These are phyloP conservation scores for Adelges cooleyi DNA, from an alignment of 1,140 invertebrate genomes.

Conservation along the genomic window DNA sequence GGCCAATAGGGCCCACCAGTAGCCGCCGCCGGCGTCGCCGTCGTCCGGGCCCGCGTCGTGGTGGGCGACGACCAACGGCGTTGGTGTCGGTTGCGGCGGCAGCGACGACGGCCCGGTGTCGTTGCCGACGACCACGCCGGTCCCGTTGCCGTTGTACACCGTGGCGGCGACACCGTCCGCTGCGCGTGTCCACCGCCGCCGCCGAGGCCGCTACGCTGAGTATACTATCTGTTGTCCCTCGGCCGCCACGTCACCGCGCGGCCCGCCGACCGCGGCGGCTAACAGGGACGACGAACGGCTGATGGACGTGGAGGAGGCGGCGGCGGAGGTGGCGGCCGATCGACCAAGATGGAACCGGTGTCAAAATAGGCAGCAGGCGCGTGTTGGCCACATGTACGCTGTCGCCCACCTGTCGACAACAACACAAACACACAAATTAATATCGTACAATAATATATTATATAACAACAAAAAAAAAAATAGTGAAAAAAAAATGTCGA, in stretches of 20 bases:
- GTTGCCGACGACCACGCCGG: neutral
- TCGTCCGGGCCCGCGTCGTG: neutral
- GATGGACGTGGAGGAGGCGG: neutral
- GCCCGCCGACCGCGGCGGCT: neutral
- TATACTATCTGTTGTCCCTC: too few species aligned
- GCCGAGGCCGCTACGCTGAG: neutral
- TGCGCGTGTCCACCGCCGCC: neutral
- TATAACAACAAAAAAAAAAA: neutral
- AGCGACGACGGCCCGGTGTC: slow-evolving; percentile 5
- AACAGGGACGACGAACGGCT: neutral
- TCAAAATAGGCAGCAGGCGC: neutral
- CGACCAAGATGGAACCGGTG: neutral
- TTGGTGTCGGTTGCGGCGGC: neutral
- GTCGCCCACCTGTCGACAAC: neutral
- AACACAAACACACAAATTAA: neutral
- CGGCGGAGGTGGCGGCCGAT: neutral
- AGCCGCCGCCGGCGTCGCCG: neutral
- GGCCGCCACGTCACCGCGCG: neutral
- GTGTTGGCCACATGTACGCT: neutral
- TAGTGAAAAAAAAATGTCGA: too few species aligned
- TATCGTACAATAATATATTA: too few species aligned
- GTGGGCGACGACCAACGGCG: neutral
- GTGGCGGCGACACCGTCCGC: neutral
- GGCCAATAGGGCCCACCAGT: slow-evolving; percentile 56
- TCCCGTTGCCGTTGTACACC: neutral